Evolutionary conservation across 2,888 invertebrate species (phyloP).

Genomic region (Osmoderma eremita): DNA sequence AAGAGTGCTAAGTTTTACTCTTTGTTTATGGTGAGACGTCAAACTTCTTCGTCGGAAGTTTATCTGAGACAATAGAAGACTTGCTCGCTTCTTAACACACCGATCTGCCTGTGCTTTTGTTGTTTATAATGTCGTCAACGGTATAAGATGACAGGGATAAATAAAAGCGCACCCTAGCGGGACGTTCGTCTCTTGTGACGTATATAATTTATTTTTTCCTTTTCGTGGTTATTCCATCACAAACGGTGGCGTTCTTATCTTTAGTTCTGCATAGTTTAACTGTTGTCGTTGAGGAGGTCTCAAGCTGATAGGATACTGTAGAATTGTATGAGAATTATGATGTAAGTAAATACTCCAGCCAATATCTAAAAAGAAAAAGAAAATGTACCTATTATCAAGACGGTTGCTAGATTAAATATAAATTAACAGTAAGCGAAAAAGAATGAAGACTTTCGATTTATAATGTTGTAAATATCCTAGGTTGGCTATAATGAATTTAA

Average conservation of each 20-base stretch:
- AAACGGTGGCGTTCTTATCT: neutral
- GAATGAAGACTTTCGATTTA: no score
- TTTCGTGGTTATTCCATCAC: neutral
- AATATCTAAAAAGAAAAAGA: conserved; percentile 20
- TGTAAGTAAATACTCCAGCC: conserved; percentile 17
- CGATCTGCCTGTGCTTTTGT: conserved; percentile 13
- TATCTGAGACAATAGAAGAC: conserved; percentile 26
- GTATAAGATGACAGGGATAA: neutral
- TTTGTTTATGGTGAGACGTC: conserved; percentile 23
- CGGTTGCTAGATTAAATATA: no score
- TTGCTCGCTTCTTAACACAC: neutral
- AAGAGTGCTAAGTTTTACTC: conserved; percentile 16
- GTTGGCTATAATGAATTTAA: no score
- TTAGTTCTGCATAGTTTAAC: no score
- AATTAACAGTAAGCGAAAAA: no score
- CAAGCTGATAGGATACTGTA: conserved; percentile 2
- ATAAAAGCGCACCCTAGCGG: neutral
- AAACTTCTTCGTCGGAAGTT: conserved; percentile 11
- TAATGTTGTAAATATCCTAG: no score
- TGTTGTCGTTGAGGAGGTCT: no score
- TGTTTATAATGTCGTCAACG: conserved; percentile 12
- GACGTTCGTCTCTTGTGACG: neutral
- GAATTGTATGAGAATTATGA: conserved; percentile 29
- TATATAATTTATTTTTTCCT: neutral
- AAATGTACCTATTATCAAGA: no score